phyloP scores from a whole-genome alignment of 2,797 vertebrate species.

The Microctenopoma stevenorrisi region DNA sequence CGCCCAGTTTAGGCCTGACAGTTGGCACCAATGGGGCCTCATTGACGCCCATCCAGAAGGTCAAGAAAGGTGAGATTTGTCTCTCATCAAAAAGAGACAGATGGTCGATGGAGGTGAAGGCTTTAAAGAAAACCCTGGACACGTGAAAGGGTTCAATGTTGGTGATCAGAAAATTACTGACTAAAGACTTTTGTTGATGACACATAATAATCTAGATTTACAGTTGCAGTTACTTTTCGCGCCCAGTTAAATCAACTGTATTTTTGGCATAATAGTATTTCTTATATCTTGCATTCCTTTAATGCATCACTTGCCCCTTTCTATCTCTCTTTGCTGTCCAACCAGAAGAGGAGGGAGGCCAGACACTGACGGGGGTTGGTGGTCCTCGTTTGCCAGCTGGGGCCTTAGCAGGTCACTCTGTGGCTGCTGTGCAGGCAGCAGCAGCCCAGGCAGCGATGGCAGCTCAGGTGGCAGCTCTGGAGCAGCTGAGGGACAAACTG shows the following conservation, averaged over 20 bases:
- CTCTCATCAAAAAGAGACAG: not conserved
- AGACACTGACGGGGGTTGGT: slow-evolving; percentile 72
- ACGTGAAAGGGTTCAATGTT: not conserved
- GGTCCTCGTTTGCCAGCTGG: slow-evolving; percentile 81
- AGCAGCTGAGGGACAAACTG: slow-evolving; percentile 95
- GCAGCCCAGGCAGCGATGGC: slow-evolving; percentile 86
- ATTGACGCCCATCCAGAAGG: slow-evolving; percentile 86
- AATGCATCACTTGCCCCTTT: slow-evolving; percentile 5
- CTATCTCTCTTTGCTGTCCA: slow-evolving; percentile 15
- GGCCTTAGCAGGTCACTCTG: slow-evolving; percentile 85
- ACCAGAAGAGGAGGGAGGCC: slow-evolving; percentile 89
- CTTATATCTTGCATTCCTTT: not conserved
- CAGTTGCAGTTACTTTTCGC: not conserved
- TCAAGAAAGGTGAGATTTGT: slow-evolving; percentile 92
- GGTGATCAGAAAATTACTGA: not conserved
- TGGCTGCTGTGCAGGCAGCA: slow-evolving; percentile 88
- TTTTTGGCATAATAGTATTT: not conserved
- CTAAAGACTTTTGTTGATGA: not conserved
- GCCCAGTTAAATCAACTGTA: not conserved
- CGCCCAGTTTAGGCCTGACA: slow-evolving; percentile 82
- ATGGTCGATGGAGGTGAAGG: not conserved
- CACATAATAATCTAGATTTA: no score
- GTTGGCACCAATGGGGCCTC: slow-evolving; percentile 89
- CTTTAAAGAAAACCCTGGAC: no score
- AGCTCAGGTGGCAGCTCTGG: slow-evolving; percentile 91